Base-by-base conservation (phyloP, 1,140 invertebrate genomes). In the Diabrotica undecimpunctata region DNA sequence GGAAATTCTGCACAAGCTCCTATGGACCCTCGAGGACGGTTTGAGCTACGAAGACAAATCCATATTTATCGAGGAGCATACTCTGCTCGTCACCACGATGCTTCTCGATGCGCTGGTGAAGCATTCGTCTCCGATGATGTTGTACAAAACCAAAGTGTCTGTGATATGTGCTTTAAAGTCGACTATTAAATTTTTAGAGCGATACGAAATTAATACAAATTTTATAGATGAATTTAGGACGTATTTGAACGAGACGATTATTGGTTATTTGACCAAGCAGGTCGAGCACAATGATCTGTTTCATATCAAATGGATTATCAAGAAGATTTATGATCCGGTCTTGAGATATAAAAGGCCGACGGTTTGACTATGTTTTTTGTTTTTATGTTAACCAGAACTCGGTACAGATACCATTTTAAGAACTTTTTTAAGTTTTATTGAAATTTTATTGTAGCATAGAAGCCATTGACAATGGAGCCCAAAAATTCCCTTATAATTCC, bases 21-120 rank as follows among this genome's bases (percentile, higher is more conserved):
- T 78, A 11, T 78, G 76, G 76, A 62, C 64, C 13, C 63, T 76
- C 9, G 71, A 73, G 13, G 63, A 74, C 9, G 68, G 65, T 50
- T 59, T 74, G 5, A 72, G 64, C 52, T 76, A 76, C 63, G 74
- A 71, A 11, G 73, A 76, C 62, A 70, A 65, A 54, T 73, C 73
- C 8, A 73, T 76, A 53, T 76, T 76, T 55, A 52, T 73, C 7
- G 75, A 76, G 62, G 74, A 77, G 51, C 72, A 76, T 51, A 66
- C 70, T 7, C 67, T 72, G 54, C 55, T 76, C 10, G 71, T 76
- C 5, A 71, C 74, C 1, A 69, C 66, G 6, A 62, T 61, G 5
- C 64, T 77, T 9, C 60, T 75, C 8, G 72, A 77, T 52, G 57
- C 70, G 0, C 61, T 75, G 8, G 58, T 65, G 50, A 70, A 68